phyloP scores from a whole-genome alignment of 2,888 invertebrate species.

The Protonemura montana region DNA sequence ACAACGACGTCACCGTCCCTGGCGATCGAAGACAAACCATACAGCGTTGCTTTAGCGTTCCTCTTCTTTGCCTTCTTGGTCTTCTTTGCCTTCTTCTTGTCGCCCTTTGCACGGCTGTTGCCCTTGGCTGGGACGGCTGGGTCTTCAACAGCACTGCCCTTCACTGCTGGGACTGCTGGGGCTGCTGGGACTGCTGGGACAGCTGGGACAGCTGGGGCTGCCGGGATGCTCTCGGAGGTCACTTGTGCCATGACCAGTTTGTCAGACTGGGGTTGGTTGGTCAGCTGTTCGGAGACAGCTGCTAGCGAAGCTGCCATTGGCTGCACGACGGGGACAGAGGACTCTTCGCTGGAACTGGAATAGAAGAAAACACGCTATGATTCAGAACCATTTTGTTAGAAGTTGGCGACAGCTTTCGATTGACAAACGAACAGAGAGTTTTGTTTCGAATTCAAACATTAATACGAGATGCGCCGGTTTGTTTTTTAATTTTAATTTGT shows the following conservation, averaged over 20 bases:
- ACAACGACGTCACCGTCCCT: constrained; percentile 83
- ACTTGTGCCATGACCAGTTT: constrained; percentile 33
- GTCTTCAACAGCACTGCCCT: constrained; percentile 18
- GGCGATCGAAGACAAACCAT: constrained; percentile 79
- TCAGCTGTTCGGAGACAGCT: constrained; percentile 45
- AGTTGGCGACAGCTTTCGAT: too few species aligned
- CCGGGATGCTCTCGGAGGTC: constrained; percentile 22
- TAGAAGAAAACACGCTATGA: too few species aligned
- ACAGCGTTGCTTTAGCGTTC: constrained; percentile 79
- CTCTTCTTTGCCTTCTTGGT: constrained; percentile 62
- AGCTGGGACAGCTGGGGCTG: too few species aligned
- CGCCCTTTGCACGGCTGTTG: constrained; percentile 27
- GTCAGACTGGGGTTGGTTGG: constrained; percentile 26
- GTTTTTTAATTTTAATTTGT: too few species aligned
- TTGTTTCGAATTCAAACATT: too few species aligned
- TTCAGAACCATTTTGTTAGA: too few species aligned
- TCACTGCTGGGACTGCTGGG: not conserved
- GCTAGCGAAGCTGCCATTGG: constrained; percentile 46
- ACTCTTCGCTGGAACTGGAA: not conserved
- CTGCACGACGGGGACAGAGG: constrained; percentile 45
- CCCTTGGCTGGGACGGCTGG: not conserved
- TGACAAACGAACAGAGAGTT: too few species aligned
- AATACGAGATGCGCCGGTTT: too few species aligned
- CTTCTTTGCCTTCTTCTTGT: constrained; percentile 55
- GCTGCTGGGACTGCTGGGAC: not conserved